Conservation (phyloP, 1,140 invertebrate genomes). For the Drosophila lacertosa region DNA sequence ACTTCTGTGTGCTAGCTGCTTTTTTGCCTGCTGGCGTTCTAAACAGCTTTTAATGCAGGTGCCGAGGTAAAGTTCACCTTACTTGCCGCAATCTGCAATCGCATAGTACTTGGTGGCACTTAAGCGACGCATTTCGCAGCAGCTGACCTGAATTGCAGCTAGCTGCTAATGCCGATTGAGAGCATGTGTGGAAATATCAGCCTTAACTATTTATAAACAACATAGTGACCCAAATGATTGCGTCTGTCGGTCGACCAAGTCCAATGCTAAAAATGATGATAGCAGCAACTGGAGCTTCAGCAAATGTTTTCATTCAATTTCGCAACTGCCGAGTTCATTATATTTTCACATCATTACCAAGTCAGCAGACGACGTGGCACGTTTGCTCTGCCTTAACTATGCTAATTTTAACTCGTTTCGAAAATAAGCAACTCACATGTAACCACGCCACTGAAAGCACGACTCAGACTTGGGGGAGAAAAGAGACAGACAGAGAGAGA, state of each 20-base stretch:
- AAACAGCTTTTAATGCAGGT: constrained; percentile 59
- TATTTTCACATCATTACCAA: constrained; percentile 71
- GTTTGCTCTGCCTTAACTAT: constrained; percentile 62
- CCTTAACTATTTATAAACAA: constrained; percentile 21
- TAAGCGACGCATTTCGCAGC: constrained; percentile 71
- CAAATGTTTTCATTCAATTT: constrained; percentile 53
- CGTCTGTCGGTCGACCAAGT: constrained; percentile 24
- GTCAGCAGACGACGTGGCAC: constrained; percentile 36
- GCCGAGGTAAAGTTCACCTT: constrained; percentile 1
- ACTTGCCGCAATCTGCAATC: constrained; percentile 29
- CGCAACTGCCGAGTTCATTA: constrained; percentile 48
- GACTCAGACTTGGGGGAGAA: neutral
- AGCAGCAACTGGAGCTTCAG: neutral
- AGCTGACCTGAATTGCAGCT: constrained; percentile 65
- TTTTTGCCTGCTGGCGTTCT: constrained; percentile 58
- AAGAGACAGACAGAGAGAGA: neutral
- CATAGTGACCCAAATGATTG: constrained; percentile 32
- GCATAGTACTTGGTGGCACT: constrained; percentile 78
- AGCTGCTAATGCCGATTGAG: constrained; percentile 63
- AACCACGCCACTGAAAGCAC: constrained; percentile 31
- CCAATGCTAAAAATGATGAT: constrained; percentile 1
- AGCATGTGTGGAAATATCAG: constrained; percentile 2
- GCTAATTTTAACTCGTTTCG: constrained; percentile 74
- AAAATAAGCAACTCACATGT: constrained; percentile 68
- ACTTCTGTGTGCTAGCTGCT: constrained; percentile 64